Base-by-base conservation (phyloP, 2,113 vertebrate species). In the Galbula dea region DNA sequence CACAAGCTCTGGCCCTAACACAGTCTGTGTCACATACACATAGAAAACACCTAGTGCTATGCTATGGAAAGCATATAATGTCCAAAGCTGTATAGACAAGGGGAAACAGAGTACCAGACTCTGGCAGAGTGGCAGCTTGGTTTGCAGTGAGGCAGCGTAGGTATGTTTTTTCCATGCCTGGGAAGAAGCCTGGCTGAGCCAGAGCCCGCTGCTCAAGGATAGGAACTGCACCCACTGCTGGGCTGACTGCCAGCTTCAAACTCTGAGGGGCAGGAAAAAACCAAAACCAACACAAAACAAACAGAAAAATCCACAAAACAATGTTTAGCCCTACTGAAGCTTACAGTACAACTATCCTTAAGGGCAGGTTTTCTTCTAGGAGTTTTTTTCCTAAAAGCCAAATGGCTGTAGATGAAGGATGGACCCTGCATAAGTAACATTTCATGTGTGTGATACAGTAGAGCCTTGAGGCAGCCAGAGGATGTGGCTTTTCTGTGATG, bases 11-110 rank as follows among this genome's bases (percentile, higher is more conserved):
- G 52, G 12, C 32, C 52, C 34, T 86, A 32, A 18, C 18, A 26
- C 5, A 7, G 27, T 43, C 45, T 46, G 0, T 74, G 15, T 48
- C 11, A 2, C 18, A 6, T 1, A 1, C 2, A 8, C 12, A 6
- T 27, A 55, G 32, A 48, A 81, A 86, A 24, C 55, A 66, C 36
- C 24, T 34, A n/a, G 37, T 49, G 27, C 54, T 48, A 23, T 43
- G 55, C 81, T 89, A 30, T 59, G 39, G 43, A 89, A 80, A 61
- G 10, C 27, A 10, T 57, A 2, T 48, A 5, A 15, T 2, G 7
- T n/a, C 57, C 22, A 11, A 62, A 83, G 48, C 3, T 39, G 23
- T 27, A 15, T 3, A 11, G 54, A 14, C 30, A 30, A 68, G 27
- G 27, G 27, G 27, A 79, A 71, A 32, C 39, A 45, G 54, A 51